Evolutionary conservation across 2,113 vertebrate genomes (phyloP).

Genomic region (Potamarius usumacintae): DNA sequence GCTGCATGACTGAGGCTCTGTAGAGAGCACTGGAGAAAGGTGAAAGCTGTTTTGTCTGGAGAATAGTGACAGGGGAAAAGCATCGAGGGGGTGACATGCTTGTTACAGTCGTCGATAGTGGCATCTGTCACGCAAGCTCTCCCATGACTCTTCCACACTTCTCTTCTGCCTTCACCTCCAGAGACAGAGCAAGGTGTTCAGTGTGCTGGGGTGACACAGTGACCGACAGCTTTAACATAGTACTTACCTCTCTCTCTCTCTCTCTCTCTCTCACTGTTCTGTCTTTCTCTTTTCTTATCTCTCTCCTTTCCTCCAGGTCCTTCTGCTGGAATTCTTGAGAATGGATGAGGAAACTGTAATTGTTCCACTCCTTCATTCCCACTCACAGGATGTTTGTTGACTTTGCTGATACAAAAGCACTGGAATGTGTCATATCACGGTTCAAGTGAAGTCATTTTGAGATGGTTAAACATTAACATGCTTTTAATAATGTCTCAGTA

Average conservation of each 20-base stretch:
- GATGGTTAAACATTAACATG: constrained; percentile 13
- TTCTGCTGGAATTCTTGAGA: background rate
- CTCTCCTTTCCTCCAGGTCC: background rate
- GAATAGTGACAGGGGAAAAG: constrained; percentile 43
- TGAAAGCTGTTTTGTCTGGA: constrained; percentile 51
- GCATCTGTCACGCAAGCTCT: constrained; percentile 55
- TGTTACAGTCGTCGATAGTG: constrained; percentile 48
- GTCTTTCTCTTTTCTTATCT: constrained; percentile 6
- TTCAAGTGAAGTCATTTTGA: constrained; percentile 22
- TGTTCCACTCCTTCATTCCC: background rate
- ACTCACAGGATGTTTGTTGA: constrained; percentile 22
- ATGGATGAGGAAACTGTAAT: background rate
- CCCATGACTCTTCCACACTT: constrained; percentile 40
- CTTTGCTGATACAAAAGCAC: background rate
- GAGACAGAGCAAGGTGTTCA: constrained; percentile 29
- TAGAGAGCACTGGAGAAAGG: constrained; percentile 29
- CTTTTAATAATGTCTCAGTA: constrained; percentile 1
- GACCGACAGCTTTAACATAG: constrained; percentile 22
- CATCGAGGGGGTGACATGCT: constrained; percentile 47
- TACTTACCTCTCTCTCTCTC: background rate
- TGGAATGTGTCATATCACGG: constrained; percentile 18
- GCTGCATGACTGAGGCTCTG: constrained; percentile 39
- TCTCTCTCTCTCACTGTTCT: too few relatives aligned
- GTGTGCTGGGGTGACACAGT: constrained; percentile 12
- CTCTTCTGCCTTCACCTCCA: background rate